Base-by-base conservation (phyloP, 92 coral and sea anemone species). In the Actinernus sp. region DNA sequence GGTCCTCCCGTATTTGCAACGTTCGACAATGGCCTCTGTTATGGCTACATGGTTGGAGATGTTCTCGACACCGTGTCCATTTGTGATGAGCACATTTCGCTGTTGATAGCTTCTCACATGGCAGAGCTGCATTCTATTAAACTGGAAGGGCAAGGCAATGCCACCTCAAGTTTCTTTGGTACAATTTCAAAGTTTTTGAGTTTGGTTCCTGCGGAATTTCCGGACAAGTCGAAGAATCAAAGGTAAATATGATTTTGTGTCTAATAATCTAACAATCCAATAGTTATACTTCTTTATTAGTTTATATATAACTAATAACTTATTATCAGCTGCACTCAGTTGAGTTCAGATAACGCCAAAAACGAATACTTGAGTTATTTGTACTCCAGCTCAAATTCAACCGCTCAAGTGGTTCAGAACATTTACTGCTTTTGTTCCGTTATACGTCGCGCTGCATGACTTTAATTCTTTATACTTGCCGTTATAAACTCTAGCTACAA, bases 1-100 rank as follows among this genome's bases (percentile, higher is more conserved):
- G 99, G 95, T 0, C 97, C 99, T 0, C 78, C 86, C 0, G 89
- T 95, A 11, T 72, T 75, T 59, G 96, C 88, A 1, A 95, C 97
- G n/a, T 71, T 95, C 46, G 73, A 67, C 7, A 95, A 95, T 58
- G 99, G 99, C 1, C 51, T 91, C 4, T 73, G 92, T 30, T 95
- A 88, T 44, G 96, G 99, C 0, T 95, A 83, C 37, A 34, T 95
- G 1, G 70, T 71, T 16, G 99, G 99, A 2, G 78, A 85, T 1
- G 91, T 92, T 10, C 69, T 95, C 7, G 94, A 84, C 38, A 76
- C 92, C 1, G 78, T 50, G 0, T 83, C 79, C 22, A 91, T 95
- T 58, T 74, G 88, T 0, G 92, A 95, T 30, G 28, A 39, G 9
- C 97, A 91, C 57, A 70, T 91, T 5, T 83, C 92, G 9, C 59